These are phyloP conservation scores for Podarcis siculus DNA, from an alignment of 2,797 vertebrate species.

Conservation along the genomic window DNA sequence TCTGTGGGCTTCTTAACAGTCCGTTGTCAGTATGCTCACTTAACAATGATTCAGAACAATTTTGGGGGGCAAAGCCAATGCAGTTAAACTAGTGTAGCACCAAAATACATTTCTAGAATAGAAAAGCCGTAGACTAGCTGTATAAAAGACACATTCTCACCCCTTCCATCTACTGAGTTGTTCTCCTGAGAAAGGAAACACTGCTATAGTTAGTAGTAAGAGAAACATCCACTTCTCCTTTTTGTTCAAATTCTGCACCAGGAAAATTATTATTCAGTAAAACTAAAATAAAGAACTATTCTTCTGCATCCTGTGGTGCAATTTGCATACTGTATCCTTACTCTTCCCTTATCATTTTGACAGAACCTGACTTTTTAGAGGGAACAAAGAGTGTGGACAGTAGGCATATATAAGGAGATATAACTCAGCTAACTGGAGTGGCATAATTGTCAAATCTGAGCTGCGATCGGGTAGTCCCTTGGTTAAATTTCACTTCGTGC, in stretches of 20 bases:
- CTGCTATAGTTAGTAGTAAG: neutral
- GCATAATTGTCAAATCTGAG: neutral
- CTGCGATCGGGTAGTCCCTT: too few species aligned
- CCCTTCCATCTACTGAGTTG: neutral
- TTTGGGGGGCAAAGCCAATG: neutral
- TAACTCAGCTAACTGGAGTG: too few species aligned
- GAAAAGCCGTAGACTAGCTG: neutral
- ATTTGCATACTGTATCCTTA: too few species aligned
- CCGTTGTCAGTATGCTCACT: neutral
- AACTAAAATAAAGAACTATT: too few species aligned
- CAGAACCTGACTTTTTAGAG: too few species aligned
- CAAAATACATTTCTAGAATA: neutral
- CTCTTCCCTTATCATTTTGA: too few species aligned
- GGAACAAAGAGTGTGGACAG: too few species aligned
- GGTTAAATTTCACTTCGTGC: neutral
- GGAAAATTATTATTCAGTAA: neutral
- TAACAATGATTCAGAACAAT: neutral
- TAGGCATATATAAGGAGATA: too few species aligned
- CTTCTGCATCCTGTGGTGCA: too few species aligned
- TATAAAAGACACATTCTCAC: neutral
- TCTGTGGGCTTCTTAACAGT: neutral
- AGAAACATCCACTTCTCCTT: neutral
- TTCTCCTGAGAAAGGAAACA: neutral
- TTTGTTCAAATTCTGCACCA: neutral
- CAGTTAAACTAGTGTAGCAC: too few species aligned